Evolutionary conservation across 2,797 vertebrate species (phyloP).

Genomic region (Tachyglossus aculeatus): DNA sequence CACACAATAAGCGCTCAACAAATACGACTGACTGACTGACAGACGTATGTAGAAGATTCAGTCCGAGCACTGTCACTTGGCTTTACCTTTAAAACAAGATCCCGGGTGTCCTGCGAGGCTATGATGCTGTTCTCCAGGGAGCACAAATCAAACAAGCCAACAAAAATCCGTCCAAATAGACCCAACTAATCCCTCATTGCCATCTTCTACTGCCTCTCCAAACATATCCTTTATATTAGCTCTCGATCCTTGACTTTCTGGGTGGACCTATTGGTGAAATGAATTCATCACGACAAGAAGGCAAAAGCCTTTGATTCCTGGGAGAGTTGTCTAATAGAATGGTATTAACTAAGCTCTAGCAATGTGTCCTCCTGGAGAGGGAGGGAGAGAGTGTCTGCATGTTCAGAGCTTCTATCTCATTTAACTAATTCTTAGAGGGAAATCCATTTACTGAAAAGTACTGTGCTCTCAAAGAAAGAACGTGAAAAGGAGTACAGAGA

Average conservation of each 20-base stretch:
- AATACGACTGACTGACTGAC: no score
- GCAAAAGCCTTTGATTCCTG: not conserved
- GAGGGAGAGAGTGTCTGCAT: not conserved
- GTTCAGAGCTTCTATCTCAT: not conserved
- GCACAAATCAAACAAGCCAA: no score
- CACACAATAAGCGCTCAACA: no score
- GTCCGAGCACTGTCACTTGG: no score
- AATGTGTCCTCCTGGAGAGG: no score
- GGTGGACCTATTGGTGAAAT: not conserved
- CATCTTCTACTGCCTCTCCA: not conserved
- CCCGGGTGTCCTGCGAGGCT: no score
- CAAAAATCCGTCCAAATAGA: no score
- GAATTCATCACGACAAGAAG: not conserved
- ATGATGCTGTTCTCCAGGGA: no score
- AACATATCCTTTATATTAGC: not conserved
- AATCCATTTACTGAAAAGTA: not conserved
- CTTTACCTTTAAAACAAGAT: no score
- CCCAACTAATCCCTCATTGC: not conserved
- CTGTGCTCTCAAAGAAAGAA: rapidly evolving
- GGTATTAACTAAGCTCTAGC: not conserved
- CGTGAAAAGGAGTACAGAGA: rapidly evolving
- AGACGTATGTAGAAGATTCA: no score
- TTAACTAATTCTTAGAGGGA: no score
- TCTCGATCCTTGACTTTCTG: not conserved
- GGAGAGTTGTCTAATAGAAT: not conserved